Evolutionary conservation across 2,797 vertebrate genomes (phyloP).

Genomic region (Centroberyx gerrardi): DNA sequence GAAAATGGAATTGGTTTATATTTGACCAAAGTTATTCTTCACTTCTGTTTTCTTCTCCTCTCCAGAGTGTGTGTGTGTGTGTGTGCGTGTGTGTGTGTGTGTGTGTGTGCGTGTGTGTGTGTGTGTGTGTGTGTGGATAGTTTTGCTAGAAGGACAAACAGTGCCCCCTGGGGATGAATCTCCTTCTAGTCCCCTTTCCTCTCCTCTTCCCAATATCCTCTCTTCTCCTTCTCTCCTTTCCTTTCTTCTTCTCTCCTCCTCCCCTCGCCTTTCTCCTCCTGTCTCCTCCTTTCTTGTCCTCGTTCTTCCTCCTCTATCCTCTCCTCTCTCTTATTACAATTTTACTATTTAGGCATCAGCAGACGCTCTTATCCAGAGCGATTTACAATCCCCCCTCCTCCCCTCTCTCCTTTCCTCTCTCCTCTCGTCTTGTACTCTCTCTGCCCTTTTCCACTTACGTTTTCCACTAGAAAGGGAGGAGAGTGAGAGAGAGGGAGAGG

Average conservation of each 20-base stretch:
- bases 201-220: background rate
- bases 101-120: background rate
- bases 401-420: background rate
- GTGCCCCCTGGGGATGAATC: conserved; percentile 85
- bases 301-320: background rate
- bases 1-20: background rate
- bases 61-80: background rate
- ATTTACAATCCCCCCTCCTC: too few species aligned
- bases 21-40: conserved; percentile 15
- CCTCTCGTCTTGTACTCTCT: background rate
- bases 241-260: background rate
- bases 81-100: background rate
- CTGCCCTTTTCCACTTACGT: conserved; percentile 6
- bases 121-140: background rate
- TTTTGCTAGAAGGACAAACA: conserved; percentile 78
- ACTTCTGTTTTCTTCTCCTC: background rate
- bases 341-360: too few species aligned
- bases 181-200: conserved; percentile 55
- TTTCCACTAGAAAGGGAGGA: background rate
- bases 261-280: background rate
- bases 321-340: too few species aligned
- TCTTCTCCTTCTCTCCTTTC: background rate
- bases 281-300: background rate
- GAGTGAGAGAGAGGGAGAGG: conserved; percentile 13
- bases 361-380: too few species aligned